Base-by-base conservation (phyloP, 2,797 vertebrate genomes). In the Serranus cabrilla region DNA sequence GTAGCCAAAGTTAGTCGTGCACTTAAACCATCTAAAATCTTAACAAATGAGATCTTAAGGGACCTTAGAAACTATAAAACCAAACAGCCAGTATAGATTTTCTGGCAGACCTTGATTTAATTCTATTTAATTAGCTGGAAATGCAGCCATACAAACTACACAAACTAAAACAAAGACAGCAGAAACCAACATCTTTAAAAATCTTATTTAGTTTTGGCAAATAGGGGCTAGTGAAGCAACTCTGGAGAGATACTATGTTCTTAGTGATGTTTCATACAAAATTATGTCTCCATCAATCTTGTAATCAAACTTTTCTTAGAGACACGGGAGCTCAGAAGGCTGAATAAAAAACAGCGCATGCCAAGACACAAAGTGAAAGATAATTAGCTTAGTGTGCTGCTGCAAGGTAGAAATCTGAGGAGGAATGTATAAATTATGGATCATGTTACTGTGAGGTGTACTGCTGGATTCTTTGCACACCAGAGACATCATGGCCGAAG, bases 391-490 rank as follows among this genome's bases (percentile, higher is more conserved):
- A 75, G 45, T 55, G 50, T 51, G 55, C 57, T 71, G 64, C 70
- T 89, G 56, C 75, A 56, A 80, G 62, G 55, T 23, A 39, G 79
- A 77, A 75, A 74, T 82, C 77, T 65, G 74, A 82, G 62, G 42
- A 79, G 65, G 51, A 76, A 76, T 42, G 61, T 59, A 81, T 74
- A 81, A 82, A 71, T 75, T 68, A 88, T 63, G 54, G 72, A 60
- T 84, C 60, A 17, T 77, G 63, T 89, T 89, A 69, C 78, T 11
- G 39, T 68, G 51, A 76, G 69, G 42, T 71, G 73, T 57, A 68
- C 37, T 50, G n/a, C 39, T 65, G 69, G 42, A 81, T 64, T 68
- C 25, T 65, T 25, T 56, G 67, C 71, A 72, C 82, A 84, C 54
- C 69, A 43, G 55, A 69, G 57, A 64, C 66, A 74, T 76, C 77